Conservation (phyloP, 1,140 invertebrate genomes). For the Macrocentrus cingulum region DNA sequence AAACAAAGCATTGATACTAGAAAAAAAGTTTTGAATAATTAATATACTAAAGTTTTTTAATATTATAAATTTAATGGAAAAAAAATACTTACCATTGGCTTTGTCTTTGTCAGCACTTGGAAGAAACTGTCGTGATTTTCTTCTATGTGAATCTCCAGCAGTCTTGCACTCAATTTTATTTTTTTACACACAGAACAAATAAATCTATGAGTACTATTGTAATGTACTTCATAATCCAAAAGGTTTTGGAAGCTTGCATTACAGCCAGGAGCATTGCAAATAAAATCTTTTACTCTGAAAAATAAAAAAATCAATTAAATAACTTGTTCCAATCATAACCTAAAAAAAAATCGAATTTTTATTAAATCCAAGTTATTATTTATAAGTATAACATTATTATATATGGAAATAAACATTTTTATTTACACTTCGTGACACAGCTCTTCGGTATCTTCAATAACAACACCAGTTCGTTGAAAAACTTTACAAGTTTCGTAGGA, state of each 20-base stretch:
- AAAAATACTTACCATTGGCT: slow-evolving; percentile 63
- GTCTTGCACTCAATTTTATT: slow-evolving; percentile 63
- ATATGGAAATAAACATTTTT: not conserved
- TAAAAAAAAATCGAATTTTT: too few relatives aligned
- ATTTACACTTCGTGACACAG: slow-evolving; percentile 51
- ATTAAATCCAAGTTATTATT: too few relatives aligned
- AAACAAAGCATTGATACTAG: slow-evolving; percentile 68
- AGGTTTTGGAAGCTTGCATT: slow-evolving; percentile 49
- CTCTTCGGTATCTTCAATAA: slow-evolving; percentile 52
- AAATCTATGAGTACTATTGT: slow-evolving; percentile 57
- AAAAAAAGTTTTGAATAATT: slow-evolving; percentile 37
- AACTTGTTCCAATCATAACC: too few relatives aligned
- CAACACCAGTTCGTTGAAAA: slow-evolving; percentile 47
- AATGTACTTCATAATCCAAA: slow-evolving; percentile 58
- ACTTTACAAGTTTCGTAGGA: slow-evolving; percentile 47
- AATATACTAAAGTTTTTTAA: not conserved
- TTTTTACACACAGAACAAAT: slow-evolving; percentile 62
- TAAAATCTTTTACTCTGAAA: slow-evolving; percentile 52
- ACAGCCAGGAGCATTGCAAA: slow-evolving; percentile 53
- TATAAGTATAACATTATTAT: not conserved
- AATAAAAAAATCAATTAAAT: slow-evolving; percentile 29
- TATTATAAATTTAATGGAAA: slow-evolving; percentile 16
- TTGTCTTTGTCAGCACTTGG: slow-evolving; percentile 61
- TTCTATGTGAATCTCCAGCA: slow-evolving; percentile 71
- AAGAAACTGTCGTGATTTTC: slow-evolving; percentile 74